A percentile compares a stretch with the other conserved stretches of the same genome.
Evolutionary conservation across 2,797 vertebrate genomes (phyloP).

Genomic region (Echiichthys vipera): DNA sequence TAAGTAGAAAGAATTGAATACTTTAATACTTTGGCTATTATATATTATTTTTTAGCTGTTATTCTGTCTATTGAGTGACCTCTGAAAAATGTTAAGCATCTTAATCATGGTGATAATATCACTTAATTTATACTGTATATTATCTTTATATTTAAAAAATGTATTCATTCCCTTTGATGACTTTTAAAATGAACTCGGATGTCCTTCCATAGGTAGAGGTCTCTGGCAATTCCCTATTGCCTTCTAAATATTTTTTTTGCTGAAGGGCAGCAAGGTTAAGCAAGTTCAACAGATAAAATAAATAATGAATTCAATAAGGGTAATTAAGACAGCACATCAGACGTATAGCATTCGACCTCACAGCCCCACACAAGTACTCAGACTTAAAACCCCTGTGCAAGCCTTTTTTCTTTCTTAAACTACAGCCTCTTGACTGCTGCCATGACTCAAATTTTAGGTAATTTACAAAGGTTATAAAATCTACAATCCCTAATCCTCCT

Average conservation of each 20-base stretch:
- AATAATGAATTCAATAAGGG: slow-evolving; percentile 82
- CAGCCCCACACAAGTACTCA: slow-evolving; percentile 32
- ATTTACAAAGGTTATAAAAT: slow-evolving; percentile 8
- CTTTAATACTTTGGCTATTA: neutral
- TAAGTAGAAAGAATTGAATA: neutral
- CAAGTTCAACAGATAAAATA: slow-evolving; percentile 80
- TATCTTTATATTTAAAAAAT: slow-evolving; percentile 16
- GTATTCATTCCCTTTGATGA: slow-evolving; percentile 66
- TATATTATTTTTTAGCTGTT: neutral
- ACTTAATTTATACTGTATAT: slow-evolving; percentile 6
- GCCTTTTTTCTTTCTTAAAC: slow-evolving; percentile 38
- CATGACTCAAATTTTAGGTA: slow-evolving; percentile 5
- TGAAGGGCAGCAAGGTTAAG: slow-evolving; percentile 79
- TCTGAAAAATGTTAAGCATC: slow-evolving; percentile 5
- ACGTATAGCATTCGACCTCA: slow-evolving; percentile 57
- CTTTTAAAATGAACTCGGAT: slow-evolving; percentile 61
- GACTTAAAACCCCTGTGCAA: slow-evolving; percentile 35
- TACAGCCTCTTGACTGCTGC: slow-evolving; percentile 27
- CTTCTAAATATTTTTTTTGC: slow-evolving; percentile 66
- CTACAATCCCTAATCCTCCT: slow-evolving; percentile 1
- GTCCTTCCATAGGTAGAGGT: slow-evolving; percentile 58
- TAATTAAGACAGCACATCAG: slow-evolving; percentile 82
- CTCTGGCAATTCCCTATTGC: slow-evolving; percentile 58
- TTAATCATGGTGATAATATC: slow-evolving; percentile 5
- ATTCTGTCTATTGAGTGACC: neutral